Evolutionary conservation across 2,113 vertebrate species (phyloP), one percentile per base, ranked within the genome.

Genomic region (Dasyprocta punctata): DNA sequence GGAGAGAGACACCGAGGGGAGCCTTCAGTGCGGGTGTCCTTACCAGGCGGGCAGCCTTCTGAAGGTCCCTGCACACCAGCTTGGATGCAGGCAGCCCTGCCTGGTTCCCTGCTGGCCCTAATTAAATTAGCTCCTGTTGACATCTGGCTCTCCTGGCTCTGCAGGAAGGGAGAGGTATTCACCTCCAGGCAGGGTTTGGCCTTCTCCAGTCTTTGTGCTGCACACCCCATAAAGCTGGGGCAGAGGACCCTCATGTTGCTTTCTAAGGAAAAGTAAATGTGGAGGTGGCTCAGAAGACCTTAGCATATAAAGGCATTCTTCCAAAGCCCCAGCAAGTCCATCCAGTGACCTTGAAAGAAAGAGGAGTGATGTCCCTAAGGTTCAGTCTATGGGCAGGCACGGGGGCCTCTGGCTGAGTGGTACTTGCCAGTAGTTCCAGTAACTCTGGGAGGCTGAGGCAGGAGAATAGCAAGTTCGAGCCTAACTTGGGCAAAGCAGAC

Each of bases 41-140:
- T 12, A 30, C 65, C 22, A 24, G 67, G n/a, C 86, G 67, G 69
- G 75, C 75, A 60, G 86, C 86, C 24, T 92, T 30, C 52, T 22
- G 67, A n/a, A 87, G 89, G 97, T 90, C 82, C 92, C 28, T 98
- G 98, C 98, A 94, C 97, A 97, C 97, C 52, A 52, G 61, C 92
- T 69, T 85, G 49, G 89, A 58, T 96, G 81, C 96, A 92, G 97
- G 81, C 95, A 96, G 97, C 22, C 14, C 75, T 4, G 69, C 94
- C 56, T 58, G 63, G 88, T 93, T 92, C 94, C 97, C 96, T 77
- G 4, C 87, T 97, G 96, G 75, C 97, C 41, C 80, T 96, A 96
- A 98, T 87, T 97, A 96, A 96, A 96, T 98, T 96, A 97, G 86
- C 93, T 97, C 65, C 56, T 60, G 8, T 8, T 95, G 97, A 97